Conservation (phyloP, 1,140 invertebrate species). For the Drosophila orosa region DNA sequence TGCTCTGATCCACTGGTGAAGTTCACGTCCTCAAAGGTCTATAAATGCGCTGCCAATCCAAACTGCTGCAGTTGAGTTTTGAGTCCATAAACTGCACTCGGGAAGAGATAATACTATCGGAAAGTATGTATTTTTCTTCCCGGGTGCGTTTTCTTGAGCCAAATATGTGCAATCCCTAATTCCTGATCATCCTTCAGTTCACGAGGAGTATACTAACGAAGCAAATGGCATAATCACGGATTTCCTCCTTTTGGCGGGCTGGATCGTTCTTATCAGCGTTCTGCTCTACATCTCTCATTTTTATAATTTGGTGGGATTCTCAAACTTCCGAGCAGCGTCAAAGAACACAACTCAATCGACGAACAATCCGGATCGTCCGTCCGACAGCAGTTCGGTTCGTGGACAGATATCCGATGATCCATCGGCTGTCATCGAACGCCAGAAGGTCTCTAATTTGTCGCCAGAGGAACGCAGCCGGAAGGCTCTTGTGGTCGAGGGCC, state of each 20-base stretch:
- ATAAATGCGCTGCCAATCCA: slow-evolving; percentile 26
- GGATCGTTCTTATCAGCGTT: not conserved
- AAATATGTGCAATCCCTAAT: not conserved
- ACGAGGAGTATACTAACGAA: not conserved
- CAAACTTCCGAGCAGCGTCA: not conserved
- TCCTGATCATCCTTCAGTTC: slow-evolving; percentile 2
- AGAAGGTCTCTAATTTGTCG: not conserved
- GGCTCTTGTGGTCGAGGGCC: slow-evolving; percentile 9
- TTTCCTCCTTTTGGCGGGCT: not conserved
- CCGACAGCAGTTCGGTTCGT: rapidly evolving
- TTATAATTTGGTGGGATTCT: slow-evolving; percentile 4
- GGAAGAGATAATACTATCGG: not conserved
- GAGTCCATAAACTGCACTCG: not conserved
- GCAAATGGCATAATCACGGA: not conserved
- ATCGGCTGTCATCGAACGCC: not conserved
- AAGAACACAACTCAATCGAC: not conserved
- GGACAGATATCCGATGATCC: not conserved
- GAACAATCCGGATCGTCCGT: rapidly evolving
- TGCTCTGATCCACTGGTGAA: slow-evolving; percentile 38
- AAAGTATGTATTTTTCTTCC: not conserved
- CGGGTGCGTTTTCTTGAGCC: not conserved
- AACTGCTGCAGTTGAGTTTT: slow-evolving; percentile 63
- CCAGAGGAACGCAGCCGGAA: slow-evolving; percentile 4
- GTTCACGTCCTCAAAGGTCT: slow-evolving; percentile 49
- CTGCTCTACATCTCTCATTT: slow-evolving; percentile 1